A percentile compares a stretch with the other conserved stretches of the same genome.
Evolutionary conservation across 2,797 vertebrate genomes (phyloP).

Genomic region (Microctenopoma stevenorrisi): DNA sequence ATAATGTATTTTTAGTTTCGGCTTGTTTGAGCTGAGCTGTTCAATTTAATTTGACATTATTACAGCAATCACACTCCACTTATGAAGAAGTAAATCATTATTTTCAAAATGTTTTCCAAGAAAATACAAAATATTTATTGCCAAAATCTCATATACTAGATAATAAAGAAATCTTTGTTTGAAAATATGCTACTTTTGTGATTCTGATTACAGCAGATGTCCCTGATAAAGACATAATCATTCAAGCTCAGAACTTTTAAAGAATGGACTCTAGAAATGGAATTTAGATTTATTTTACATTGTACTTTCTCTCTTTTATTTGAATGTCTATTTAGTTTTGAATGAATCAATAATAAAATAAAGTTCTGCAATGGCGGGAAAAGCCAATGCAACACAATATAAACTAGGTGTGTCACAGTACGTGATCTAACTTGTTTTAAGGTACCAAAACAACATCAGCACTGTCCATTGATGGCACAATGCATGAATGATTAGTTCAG

Average conservation of each 20-base stretch:
- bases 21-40: conserved; percentile 49
- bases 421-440: too few relatives aligned
- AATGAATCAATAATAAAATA: not conserved
- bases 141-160: conserved; percentile 13
- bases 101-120: not conserved
- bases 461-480: conserved; percentile 24
- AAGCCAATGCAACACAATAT: too few relatives aligned
- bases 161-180: not conserved
- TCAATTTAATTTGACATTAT: conserved; percentile 27
- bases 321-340: not conserved
- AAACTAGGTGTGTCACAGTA: too few relatives aligned
- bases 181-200: conserved; percentile 26
- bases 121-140: not conserved
- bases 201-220: conserved; percentile 40
- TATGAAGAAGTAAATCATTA: not conserved
- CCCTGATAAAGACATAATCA: conserved; percentile 17
- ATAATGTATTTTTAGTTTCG: conserved; percentile 62
- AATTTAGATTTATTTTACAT: not conserved
- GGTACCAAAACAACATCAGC: too few relatives aligned
- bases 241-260: conserved; percentile 39
- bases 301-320: not conserved
- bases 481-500: conserved; percentile 15
- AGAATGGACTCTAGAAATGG: not conserved
- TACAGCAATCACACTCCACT: conserved; percentile 1
- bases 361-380: not conserved